Evolutionary conservation across 1,140 invertebrate genomes (phyloP).

Genomic region (Temnothorax nylanderi): DNA sequence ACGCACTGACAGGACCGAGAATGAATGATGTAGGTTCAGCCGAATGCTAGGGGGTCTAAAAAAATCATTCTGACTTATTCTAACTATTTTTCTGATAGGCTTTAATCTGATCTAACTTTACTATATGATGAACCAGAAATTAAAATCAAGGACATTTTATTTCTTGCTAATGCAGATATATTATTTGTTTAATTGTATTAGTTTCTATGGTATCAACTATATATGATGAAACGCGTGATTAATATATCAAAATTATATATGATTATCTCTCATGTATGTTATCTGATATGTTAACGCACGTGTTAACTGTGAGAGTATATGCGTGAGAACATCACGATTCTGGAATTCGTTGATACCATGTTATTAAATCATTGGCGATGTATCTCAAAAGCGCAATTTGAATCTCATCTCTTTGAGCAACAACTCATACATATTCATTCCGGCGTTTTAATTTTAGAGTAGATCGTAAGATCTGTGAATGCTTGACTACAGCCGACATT

Average conservation of each 20-base stretch:
- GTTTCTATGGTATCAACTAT: neutral
- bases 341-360: slow-evolving; percentile 39
- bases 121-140: slow-evolving; percentile 8
- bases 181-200: slow-evolving; percentile 9
- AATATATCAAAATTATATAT: slow-evolving; percentile 38
- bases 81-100: slow-evolving; percentile 5
- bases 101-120: slow-evolving; percentile 6
- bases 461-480: slow-evolving; percentile 52
- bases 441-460: slow-evolving; percentile 48
- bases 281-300: slow-evolving; percentile 3
- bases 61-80: slow-evolving; percentile 3
- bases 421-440: slow-evolving; percentile 54
- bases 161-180: neutral
- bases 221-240: slow-evolving; percentile 9
- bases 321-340: slow-evolving; percentile 35
- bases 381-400: slow-evolving; percentile 49
- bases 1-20: slow-evolving; percentile 14
- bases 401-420: slow-evolving; percentile 52
- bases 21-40: slow-evolving; percentile 18
- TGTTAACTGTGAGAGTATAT: neutral
- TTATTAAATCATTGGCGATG: slow-evolving; percentile 53
- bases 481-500: slow-evolving; percentile 26
- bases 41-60: slow-evolving; percentile 3
- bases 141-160: neutral
- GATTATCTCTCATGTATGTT: slow-evolving; percentile 1